A percentile compares a stretch with the other conserved stretches of the same genome.
Evolutionary conservation across 2,797 vertebrate species (phyloP).

Genomic region (Sebastes hopkinsi): DNA sequence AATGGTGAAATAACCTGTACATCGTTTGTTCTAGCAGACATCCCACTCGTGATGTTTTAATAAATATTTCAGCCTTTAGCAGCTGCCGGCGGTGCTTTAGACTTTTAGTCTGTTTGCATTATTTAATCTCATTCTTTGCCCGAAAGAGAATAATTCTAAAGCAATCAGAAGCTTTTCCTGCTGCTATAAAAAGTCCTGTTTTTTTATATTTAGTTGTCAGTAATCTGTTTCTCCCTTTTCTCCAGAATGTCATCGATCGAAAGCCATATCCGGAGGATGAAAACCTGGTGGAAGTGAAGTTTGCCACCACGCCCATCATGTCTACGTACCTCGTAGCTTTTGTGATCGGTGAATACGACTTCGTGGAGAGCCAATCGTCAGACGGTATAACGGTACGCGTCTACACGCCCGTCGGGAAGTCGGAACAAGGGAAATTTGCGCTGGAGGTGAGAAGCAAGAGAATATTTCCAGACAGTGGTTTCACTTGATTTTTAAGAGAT

Average conservation of each 20-base stretch:
- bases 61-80: background rate
- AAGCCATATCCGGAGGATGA: slow-evolving; percentile 95
- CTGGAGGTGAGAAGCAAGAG: slow-evolving; percentile 88
- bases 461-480: background rate
- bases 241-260: slow-evolving; percentile 92
- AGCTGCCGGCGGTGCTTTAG: background rate
- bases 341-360: slow-evolving; percentile 98
- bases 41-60: background rate
- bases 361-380: slow-evolving; percentile 93
- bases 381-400: slow-evolving; percentile 94
- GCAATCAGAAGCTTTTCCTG: background rate
- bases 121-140: background rate
- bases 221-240: background rate
- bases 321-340: slow-evolving; percentile 98
- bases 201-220: background rate
- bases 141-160: background rate
- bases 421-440: slow-evolving; percentile 97
- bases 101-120: background rate
- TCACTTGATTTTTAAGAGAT: background rate
- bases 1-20: background rate
- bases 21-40: background rate
- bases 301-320: slow-evolving; percentile 94
- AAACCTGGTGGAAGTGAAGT: slow-evolving; percentile 94
- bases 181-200: background rate
- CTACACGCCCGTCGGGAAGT: slow-evolving; percentile 96